These are phyloP conservation scores for Monarcha castaneiventris DNA, from an alignment of 2,113 vertebrate genomes.

Conservation along the genomic window DNA sequence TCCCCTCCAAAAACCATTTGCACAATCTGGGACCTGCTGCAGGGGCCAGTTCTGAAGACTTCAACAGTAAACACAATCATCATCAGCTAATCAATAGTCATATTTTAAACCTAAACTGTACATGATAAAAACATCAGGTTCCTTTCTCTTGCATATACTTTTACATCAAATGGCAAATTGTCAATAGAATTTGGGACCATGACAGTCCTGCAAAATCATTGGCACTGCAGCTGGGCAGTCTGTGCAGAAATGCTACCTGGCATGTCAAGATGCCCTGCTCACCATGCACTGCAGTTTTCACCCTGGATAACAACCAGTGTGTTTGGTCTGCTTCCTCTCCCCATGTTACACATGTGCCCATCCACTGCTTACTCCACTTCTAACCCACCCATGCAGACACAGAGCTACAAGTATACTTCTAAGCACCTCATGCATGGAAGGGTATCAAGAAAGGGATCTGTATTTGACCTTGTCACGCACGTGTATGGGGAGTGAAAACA, in stretches of 20 bases:
- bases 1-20: background rate
- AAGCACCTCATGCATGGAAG: background rate
- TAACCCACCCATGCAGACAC: background rate
- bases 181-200: background rate
- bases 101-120: background rate
- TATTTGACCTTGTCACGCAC: background rate
- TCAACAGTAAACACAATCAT: background rate
- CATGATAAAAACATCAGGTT: background rate
- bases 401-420: background rate
- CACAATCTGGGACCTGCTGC: background rate
- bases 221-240: background rate
- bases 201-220: background rate
- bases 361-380: background rate
- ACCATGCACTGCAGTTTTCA: rapidly evolving
- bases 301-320: background rate
- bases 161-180: background rate
- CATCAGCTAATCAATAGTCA: background rate
- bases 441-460: background rate
- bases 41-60: background rate
- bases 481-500: background rate
- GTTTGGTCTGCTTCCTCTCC: background rate
- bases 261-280: background rate
- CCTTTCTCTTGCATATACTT: background rate
- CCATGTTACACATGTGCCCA: rapidly evolving
- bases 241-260: background rate